Conservation (phyloP, 2,888 invertebrate species). For the Lasioglossum villosulum region DNA sequence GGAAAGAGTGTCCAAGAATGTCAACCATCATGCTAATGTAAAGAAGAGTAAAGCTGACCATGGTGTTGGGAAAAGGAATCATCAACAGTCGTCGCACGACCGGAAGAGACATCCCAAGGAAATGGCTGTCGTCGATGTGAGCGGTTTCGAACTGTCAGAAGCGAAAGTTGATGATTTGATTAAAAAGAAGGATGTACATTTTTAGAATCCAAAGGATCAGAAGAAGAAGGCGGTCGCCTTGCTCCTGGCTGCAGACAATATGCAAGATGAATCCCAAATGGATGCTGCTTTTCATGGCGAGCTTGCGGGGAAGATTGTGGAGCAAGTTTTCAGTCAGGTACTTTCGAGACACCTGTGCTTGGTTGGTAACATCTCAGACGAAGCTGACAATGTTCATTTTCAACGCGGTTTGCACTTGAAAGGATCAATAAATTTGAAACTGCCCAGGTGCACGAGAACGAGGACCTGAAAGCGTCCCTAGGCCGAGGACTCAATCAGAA, state of each 20-base stretch:
- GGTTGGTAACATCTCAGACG: no score
- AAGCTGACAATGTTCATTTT: background rate
- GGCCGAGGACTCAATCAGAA: conserved; percentile 74
- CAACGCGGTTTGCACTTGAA: background rate
- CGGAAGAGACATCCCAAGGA: conserved; percentile 19
- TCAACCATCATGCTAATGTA: conserved; percentile 16
- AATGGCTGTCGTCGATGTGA: conserved; percentile 44
- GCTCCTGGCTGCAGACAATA: conserved; percentile 66
- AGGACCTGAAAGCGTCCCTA: conserved; percentile 67
- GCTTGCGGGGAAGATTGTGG: conserved; percentile 78
- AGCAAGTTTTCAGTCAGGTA: conserved; percentile 77
- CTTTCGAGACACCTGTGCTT: no score
- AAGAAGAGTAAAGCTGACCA: conserved; percentile 36
- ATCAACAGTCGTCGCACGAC: background rate
- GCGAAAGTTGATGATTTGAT: conserved; percentile 25
- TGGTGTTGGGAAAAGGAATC: background rate
- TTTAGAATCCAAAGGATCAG: conserved; percentile 54
- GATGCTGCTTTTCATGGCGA: conserved; percentile 74
- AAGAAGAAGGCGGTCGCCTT: conserved; percentile 54
- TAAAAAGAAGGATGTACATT: conserved; percentile 31
- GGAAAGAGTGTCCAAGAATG: conserved; percentile 26
- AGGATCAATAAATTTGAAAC: background rate
- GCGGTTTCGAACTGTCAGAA: background rate
- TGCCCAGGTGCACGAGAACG: conserved; percentile 71
- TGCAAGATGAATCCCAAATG: conserved; percentile 77